These are phyloP conservation scores for Phyllostomus hastatus DNA, from an alignment of 2,113 vertebrate genomes.

Conservation along the genomic window DNA sequence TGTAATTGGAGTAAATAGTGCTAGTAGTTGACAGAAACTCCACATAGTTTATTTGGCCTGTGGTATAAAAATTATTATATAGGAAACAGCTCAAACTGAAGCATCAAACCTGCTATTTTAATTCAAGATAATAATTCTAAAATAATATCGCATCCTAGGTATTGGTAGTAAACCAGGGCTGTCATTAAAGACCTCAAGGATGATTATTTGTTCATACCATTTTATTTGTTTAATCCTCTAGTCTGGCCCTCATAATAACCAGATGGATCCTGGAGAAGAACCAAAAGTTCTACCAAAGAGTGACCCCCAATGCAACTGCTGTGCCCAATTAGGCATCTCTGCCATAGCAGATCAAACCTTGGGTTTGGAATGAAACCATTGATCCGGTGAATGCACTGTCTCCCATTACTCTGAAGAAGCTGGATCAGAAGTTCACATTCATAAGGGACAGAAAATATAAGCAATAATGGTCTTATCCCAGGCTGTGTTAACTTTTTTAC, in stretches of 20 bases:
- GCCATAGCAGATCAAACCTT: neutral
- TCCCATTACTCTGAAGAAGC: neutral
- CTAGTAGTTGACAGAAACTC: neutral
- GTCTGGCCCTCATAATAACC: neutral
- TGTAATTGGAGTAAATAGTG: neutral
- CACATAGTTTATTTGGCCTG: neutral
- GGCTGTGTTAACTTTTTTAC: neutral
- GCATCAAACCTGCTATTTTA: neutral
- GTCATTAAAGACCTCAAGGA: neutral
- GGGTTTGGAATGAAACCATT: neutral
- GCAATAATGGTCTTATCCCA: neutral
- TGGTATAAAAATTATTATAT: neutral
- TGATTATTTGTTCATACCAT: neutral
- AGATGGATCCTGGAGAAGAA: neutral
- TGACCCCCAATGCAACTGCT: neutral
- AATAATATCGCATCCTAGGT: neutral
- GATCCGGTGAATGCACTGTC: neutral
- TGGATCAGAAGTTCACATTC: neutral
- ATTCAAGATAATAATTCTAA: neutral
- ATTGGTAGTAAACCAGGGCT: neutral
- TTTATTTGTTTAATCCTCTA: neutral
- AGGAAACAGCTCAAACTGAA: neutral
- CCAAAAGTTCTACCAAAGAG: neutral
- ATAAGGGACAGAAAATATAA: neutral
- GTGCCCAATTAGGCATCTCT: neutral